These are phyloP conservation scores for Anabacerthia variegaticeps DNA, from an alignment of 2,797 vertebrate species.

Conservation along the genomic window DNA sequence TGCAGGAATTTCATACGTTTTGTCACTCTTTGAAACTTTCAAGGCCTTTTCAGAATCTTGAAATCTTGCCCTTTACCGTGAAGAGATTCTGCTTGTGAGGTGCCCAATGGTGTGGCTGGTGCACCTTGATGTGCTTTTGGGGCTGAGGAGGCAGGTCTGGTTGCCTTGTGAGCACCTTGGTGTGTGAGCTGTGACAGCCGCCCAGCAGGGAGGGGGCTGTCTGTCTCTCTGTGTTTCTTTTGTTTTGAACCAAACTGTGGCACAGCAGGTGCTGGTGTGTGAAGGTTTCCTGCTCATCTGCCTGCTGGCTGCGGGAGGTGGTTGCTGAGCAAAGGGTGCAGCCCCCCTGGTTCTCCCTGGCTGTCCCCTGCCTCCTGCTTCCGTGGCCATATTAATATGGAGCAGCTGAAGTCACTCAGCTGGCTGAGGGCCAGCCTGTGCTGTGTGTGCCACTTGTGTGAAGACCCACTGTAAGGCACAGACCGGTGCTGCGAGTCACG, in stretches of 20 bases:
- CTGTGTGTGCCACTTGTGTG: conserved; percentile 55
- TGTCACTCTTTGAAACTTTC: not conserved
- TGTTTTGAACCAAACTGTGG: not conserved
- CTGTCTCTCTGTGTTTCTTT: not conserved
- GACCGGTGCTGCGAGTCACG: conserved; percentile 25
- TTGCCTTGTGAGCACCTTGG: not conserved
- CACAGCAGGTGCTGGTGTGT: not conserved
- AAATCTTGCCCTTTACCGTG: not conserved
- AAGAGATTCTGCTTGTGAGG: not conserved
- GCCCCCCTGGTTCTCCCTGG: not conserved
- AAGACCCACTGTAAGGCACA: conserved; percentile 15
- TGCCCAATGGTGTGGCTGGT: fast-evolving
- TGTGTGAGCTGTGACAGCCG: not conserved
- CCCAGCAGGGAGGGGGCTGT: not conserved
- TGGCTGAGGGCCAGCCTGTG: conserved; percentile 70
- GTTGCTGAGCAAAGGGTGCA: not conserved
- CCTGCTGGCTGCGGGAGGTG: not conserved
- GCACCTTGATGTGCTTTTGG: not conserved
- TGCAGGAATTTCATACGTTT: conserved; percentile 26
- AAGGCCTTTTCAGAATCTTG: not conserved
- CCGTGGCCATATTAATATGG: conserved; percentile 68
- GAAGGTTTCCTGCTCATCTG: not conserved
- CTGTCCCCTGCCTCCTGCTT: conserved; percentile 37
- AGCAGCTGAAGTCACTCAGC: conserved; percentile 74
- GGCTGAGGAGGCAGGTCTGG: not conserved